Evolutionary conservation across 2,797 vertebrate species (phyloP), one percentile per base, ranked within the genome.

Genomic region (Carapus acus): DNA sequence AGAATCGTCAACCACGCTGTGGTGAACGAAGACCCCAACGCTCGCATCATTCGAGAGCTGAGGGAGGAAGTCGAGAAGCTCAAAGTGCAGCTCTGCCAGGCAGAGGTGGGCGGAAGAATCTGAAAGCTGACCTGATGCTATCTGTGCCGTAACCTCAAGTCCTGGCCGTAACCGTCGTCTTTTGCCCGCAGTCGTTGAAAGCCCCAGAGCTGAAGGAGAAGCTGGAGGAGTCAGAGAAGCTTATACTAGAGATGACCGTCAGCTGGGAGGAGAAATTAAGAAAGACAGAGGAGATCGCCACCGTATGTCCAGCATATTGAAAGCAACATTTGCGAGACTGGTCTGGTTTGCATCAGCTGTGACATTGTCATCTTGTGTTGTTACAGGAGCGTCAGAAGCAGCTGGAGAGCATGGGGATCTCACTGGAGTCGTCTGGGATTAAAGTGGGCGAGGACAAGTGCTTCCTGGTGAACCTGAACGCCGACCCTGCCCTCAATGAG

Each of bases 391-490:
- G 96, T 42, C 96, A 99, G 64, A 92, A 87, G 49, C 94, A 99
- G 65, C 82, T 98, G 29, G 96, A 98, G 79, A 98, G 94, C 76
- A 96, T 99, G 94, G 96, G 96, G 6, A 98, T 99, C 78, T 99
- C 96, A 64, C 84, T 99, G 11, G 94, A 98, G 79, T 93, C 91
- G 0, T 99, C 94, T 6, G 96, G 96, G 31, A 99, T 99, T 70
- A 98, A 99, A 81, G 94, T 98, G 47, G 93, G 94, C 1, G 96
- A 98, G 68, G 94, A 98, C 81, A 98, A 99, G 65, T 94, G 93
- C 77, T 99, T 96, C 62, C 83, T 99, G 49, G 96, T 99, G 69
- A 99, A 99, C 77, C 86, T 99, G 59, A 99, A 99, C 14, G 96
- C 96, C 0, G 96, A 99, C 66, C 96, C 96, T 36, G 96, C 96